Percentiles rank a stretch among this genome's conserved stretches.
Evolutionary conservation across 2,113 vertebrate species (phyloP).

Genomic region (Baryphthengus martii): DNA sequence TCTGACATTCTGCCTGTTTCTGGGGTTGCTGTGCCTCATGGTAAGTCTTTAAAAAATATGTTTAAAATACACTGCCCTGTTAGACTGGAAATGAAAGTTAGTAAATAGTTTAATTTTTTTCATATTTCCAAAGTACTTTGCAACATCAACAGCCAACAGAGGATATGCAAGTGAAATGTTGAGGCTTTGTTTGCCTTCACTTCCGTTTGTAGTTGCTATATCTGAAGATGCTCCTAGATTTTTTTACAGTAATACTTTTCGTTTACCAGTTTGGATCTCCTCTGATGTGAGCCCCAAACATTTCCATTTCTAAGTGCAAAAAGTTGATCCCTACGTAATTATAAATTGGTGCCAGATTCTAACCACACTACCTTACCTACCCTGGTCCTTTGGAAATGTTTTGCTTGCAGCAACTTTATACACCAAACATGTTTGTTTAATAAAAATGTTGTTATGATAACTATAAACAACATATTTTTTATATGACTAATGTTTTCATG

Average conservation of each 20-base stretch:
- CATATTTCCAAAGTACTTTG: conserved; percentile 61
- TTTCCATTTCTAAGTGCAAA: conserved; percentile 65
- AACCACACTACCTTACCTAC: conserved; percentile 60
- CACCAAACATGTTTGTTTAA: conserved; percentile 70
- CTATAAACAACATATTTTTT: conserved; percentile 73
- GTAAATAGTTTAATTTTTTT: conserved; percentile 66
- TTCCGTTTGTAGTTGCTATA: conserved; percentile 53
- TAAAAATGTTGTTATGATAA: conserved; percentile 69
- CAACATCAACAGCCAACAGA: conserved; percentile 31
- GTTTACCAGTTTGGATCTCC: conserved; percentile 52
- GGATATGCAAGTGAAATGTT: background rate
- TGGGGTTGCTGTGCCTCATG: conserved; percentile 16
- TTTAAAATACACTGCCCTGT: conserved; percentile 44
- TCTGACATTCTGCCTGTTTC: background rate
- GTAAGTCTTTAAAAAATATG: conserved; percentile 30
- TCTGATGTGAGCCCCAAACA: conserved; percentile 30
- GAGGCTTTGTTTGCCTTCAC: conserved; percentile 22
- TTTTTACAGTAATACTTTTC: conserved; percentile 69
- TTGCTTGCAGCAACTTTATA: conserved; percentile 41
- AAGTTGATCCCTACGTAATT: conserved; percentile 51
- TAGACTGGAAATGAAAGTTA: conserved; percentile 56
- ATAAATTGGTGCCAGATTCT: conserved; percentile 46
- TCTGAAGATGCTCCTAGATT: conserved; percentile 64
- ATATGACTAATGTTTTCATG: conserved; percentile 64
- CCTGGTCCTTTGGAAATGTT: conserved; percentile 44